phyloP scores from a whole-genome alignment of 2,888 invertebrate genomes.

The Andrena bicolor region DNA sequence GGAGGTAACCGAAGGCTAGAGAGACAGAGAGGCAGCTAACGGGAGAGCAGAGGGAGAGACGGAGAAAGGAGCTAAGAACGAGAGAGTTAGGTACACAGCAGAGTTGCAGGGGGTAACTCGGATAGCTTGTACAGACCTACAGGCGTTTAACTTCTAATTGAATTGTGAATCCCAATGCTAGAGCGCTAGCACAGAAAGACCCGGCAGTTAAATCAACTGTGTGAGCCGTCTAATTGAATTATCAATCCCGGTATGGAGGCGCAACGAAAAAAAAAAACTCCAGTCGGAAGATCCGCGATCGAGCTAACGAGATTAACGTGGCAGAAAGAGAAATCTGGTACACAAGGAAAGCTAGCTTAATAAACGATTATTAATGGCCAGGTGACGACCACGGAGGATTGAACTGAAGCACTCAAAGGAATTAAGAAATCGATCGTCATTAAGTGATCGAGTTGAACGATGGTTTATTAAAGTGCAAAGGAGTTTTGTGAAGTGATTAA shows the following conservation, averaged over 20 bases:
- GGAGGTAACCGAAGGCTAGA: not conserved
- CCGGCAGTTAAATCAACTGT: conserved; percentile 78
- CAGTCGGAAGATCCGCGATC: conserved; percentile 69
- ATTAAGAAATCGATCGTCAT: not conserved
- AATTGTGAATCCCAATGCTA: conserved; percentile 79
- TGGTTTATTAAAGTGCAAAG: not conserved
- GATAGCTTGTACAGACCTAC: conserved; percentile 77
- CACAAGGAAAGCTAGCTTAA: conserved; percentile 5
- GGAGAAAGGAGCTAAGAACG: conserved; percentile 25
- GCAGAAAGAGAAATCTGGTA: conserved; percentile 51
- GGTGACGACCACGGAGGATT: not conserved
- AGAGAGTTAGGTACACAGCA: conserved; percentile 59
- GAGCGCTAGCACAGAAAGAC: conserved; percentile 70
- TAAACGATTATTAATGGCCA: conserved; percentile 19
- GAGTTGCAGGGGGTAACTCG: conserved; percentile 71
- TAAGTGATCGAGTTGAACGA: not conserved
- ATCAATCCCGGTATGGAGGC: conserved; percentile 71
- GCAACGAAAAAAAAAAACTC: conserved; percentile 46
- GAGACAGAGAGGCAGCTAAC: not conserved
- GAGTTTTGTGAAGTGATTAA: too few species aligned
- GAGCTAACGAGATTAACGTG: conserved; percentile 68
- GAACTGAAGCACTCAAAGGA: not conserved
- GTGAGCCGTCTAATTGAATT: conserved; percentile 77
- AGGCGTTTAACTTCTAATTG: conserved; percentile 81
- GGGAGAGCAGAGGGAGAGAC: conserved; percentile 13